Evolutionary conservation across 2,113 vertebrate genomes (phyloP), one percentile per base, ranked within the genome.

Genomic region (Struthio camelus): DNA sequence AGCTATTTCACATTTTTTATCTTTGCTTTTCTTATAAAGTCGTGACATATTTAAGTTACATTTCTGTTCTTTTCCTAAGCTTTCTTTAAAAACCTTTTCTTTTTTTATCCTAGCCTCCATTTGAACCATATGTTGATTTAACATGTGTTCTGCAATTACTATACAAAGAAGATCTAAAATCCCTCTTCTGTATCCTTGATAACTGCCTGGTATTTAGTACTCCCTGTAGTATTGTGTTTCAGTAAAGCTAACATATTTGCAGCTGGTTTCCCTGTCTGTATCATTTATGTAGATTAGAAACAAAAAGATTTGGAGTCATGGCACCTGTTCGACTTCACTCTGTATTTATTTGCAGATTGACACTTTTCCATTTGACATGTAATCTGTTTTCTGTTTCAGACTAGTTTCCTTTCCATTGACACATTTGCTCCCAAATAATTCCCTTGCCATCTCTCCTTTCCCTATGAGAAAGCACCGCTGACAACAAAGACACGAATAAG

Each of bases 351-450:
- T 36, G 53, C 72, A 69, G 36, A 69, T 58, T 90, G 76, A 62
- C 59, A 95, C 15, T 42, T 80, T 92, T 94, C 36, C 2, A 1
- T 96, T 94, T 80, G 71, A 95, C 83, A 65, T 13, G 24, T 71
- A 91, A 81, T 94, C 51, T 90, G 58, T 25, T 92, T 94, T 96
- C 65, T 80, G 7, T 83, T 94, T 94, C 79, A 91, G 69, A 92
- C 95, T 81, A 87, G 28, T 77, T 96, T 56, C 54, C 67, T 95
- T 93, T 80, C 86, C 82, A 24, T 75, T 93, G 17, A 11, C 27
- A 90, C 34, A 22, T 76, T 78, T 94, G 14, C 3, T 78, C 6
- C 73, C 75, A 58, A 83, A n/a, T 86, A 73, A 91, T 78, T 76
- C 59, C 50, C 40, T 84, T 40, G 22, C 6, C 24, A 66, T 64